Evolutionary conservation across 2,888 invertebrate genomes (phyloP).

Genomic region (Eulithis prunata): DNA sequence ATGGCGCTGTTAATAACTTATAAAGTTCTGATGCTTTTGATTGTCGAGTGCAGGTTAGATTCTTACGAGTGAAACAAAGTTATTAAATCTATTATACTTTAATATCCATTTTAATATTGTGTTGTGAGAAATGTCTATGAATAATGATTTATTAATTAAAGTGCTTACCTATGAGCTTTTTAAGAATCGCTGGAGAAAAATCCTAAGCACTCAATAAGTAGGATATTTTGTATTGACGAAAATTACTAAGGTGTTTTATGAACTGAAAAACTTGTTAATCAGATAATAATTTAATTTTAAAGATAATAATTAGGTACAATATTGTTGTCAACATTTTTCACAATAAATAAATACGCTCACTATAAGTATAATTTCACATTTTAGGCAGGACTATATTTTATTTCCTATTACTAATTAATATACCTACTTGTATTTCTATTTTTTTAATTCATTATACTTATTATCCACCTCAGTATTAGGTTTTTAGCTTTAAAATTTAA

Average conservation of each 20-base stretch:
- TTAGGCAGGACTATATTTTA: conserved; percentile 2
- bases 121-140: no score
- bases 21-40: background rate
- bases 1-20: conserved; percentile 25
- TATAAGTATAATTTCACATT: conserved; percentile 3
- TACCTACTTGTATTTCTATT: background rate
- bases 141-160: no score
- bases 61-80: no score
- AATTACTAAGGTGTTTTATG: no score
- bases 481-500: no score
- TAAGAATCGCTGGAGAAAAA: no score
- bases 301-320: conserved; percentile 43
- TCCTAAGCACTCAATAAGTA: no score
- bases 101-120: no score
- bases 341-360: conserved; percentile 2
- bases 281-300: conserved; percentile 38
- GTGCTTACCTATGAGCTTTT: no score
- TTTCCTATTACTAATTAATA: background rate
- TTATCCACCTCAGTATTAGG: no score
- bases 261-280: background rate
- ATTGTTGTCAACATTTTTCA: conserved; percentile 60
- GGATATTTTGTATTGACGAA: no score
- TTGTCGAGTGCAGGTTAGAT: background rate
- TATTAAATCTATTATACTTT: no score
- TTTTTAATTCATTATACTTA: background rate